phyloP scores from a whole-genome alignment of 2,797 vertebrate genomes.

The Tiaroga cobitis region DNA sequence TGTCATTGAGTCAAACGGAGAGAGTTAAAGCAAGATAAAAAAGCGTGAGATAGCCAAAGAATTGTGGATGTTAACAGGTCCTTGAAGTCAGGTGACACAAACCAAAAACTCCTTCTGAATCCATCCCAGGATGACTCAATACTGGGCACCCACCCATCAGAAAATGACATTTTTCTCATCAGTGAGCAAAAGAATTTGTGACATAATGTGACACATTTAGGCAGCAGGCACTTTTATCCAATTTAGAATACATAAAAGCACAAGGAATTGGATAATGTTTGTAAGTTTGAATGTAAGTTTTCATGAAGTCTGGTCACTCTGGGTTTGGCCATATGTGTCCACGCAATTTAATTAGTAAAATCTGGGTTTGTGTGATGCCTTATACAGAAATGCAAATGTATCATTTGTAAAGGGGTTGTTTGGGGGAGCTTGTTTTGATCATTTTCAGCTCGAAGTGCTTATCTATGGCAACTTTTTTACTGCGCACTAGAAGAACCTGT shows the following conservation, averaged over 20 bases:
- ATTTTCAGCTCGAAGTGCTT: neutral
- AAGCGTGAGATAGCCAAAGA: conserved; percentile 1
- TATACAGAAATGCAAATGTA: neutral
- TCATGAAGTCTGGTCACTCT: neutral
- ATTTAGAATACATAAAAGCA: neutral
- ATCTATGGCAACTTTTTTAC: neutral
- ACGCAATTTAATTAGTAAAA: neutral
- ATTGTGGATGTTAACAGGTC: conserved; percentile 40
- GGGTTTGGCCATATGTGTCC: neutral
- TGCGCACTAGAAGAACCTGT: neutral
- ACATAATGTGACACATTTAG: neutral
- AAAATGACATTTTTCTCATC: neutral
- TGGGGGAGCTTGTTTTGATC: neutral
- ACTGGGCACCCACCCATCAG: neutral
- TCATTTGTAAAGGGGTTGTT: neutral
- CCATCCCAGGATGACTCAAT: neutral
- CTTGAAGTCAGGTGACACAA: conserved; percentile 46
- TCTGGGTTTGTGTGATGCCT: neutral
- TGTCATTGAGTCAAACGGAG: conserved; percentile 48
- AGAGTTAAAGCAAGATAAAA: conserved; percentile 9
- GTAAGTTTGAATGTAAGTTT: neutral
- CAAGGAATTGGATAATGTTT: neutral
- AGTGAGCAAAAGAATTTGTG: neutral
- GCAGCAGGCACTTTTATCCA: neutral
- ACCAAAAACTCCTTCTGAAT: conserved; percentile 1